Base-by-base conservation (phyloP, 1,140 invertebrate species). In the Ooceraea biroi region DNA sequence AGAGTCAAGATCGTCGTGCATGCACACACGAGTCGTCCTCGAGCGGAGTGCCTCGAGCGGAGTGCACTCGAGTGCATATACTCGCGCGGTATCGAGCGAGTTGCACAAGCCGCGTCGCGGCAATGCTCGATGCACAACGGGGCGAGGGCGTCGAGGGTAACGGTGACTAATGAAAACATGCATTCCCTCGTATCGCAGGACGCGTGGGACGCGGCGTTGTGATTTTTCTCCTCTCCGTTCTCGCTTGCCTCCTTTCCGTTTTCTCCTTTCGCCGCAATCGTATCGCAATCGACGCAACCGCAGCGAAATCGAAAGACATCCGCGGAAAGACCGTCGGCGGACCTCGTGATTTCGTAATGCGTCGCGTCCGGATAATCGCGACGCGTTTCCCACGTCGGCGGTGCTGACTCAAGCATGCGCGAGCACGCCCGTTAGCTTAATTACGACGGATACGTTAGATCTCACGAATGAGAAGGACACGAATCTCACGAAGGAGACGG, bases 121-220 rank as follows among this genome's bases (percentile, higher is more conserved):
- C 69, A 27, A 14, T 71, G 57, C 36, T 41, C 84, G 68, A 83
- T 52, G 78, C 86, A 69, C 69, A 61, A n/a, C 41, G 85, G 48
- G 73, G 61, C 85, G 80, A 88, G 83, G 71, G 85, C 77, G 87
- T 85, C 76, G 83, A 83, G 44, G 88, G 82, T 88, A 88, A 88
- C 87, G 83, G 83, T 88, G 87, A 88, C 87, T 88, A 88, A 88
- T 88, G 86, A 88, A 88, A 88, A 88, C 87, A 88, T 52, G 87
- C 83, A 73, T 88, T 83, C 83, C 66, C 83, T 88, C 86, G 60
- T 77, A 73, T 83, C 82, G 60, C 48, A 7, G 58, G 19, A 60
- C 57, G 57, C 78, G 66, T 61, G 69, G 68, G 78, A 74, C 65
- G 76, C 36, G n/a, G 36, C 48, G 57, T 69, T 69, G 63, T 80